phyloP scores from a whole-genome alignment of 2,888 invertebrate species.

The Sipha maydis region DNA sequence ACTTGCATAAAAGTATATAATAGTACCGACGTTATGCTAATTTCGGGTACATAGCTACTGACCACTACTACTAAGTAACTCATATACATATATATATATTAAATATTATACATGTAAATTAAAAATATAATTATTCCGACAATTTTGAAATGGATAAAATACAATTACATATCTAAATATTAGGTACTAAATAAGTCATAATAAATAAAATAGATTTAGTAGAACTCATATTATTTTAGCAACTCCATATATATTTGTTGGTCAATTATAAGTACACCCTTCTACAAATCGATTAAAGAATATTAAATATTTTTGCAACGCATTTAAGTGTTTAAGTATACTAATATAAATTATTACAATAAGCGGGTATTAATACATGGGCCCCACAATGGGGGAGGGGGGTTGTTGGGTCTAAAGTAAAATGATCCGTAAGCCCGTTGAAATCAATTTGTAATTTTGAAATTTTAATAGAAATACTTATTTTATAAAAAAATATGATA shows the following conservation, averaged over 20 bases:
- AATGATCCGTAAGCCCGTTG: too few relatives aligned
- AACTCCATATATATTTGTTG: neutral
- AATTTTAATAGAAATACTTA: too few relatives aligned
- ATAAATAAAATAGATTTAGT: neutral
- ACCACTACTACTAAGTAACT: neutral
- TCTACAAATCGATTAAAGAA: neutral
- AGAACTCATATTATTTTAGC: neutral
- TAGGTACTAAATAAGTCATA: neutral
- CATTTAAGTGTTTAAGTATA: conserved; percentile 7
- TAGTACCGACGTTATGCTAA: neutral
- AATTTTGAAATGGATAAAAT: neutral
- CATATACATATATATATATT: too few relatives aligned
- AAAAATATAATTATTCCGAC: neutral
- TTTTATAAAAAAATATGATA: too few relatives aligned
- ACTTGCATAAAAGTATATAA: neutral
- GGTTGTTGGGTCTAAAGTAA: too few relatives aligned
- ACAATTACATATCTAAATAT: neutral
- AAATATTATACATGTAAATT: neutral
- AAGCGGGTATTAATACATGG: too few relatives aligned
- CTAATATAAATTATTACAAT: conserved; percentile 5
- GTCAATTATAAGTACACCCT: too few relatives aligned
- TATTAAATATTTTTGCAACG: neutral
- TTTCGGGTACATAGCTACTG: neutral
- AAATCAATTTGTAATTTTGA: too few relatives aligned
- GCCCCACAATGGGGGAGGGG: neutral